Base-by-base conservation (phyloP, 2,113 vertebrate genomes). In the Australoheros scitulus region DNA sequence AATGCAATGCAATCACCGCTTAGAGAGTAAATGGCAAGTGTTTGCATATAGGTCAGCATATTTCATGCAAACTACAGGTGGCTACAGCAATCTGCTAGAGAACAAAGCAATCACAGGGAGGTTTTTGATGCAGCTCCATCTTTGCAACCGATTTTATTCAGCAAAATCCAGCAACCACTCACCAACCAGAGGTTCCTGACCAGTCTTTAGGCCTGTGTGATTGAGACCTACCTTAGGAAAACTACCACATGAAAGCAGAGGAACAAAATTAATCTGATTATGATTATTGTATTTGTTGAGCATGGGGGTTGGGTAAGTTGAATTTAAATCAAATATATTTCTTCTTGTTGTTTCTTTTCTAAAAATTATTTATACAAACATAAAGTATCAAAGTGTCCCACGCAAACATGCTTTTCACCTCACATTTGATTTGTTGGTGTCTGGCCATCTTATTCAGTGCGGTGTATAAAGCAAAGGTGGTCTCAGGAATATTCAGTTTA, bases 401-500 rank as follows among this genome's bases (percentile, higher is more conserved):
- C 11, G 7, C 47, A 34, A 52, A 32, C 2, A 50, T 32, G 6
- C 26, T 70, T 17, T 52, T 55, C 18, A 2, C 18, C 43, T 24
- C 58, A 76, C 2, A 70, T 32, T 52, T 70, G 65, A 72, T 72
- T 72, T 55, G 26, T 17, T 55, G 47, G 26, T 72, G 43, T 52
- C 47, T 32, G 43, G 65, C 1, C 0, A 72, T 6, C 43, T 24
- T 72, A 32, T 72, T 72, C 26, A 32, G 47, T 55, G 36, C 52
- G 14, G 20, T 14, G 68, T 47, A 55, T 29, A 65, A 81, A 80
- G 68, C 82, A 68, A 50, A 84, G 70, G 77, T 76, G 47, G 18
- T 60, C 43, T 79, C 64, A 26, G 41, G 22, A 83, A 81, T 68
- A 63, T 76, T 89, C 55, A 9, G 70, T 80, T 83, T 80, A 36